Base-by-base conservation (phyloP, 2,888 invertebrate genomes). In the Ceriagrion tenellum region DNA sequence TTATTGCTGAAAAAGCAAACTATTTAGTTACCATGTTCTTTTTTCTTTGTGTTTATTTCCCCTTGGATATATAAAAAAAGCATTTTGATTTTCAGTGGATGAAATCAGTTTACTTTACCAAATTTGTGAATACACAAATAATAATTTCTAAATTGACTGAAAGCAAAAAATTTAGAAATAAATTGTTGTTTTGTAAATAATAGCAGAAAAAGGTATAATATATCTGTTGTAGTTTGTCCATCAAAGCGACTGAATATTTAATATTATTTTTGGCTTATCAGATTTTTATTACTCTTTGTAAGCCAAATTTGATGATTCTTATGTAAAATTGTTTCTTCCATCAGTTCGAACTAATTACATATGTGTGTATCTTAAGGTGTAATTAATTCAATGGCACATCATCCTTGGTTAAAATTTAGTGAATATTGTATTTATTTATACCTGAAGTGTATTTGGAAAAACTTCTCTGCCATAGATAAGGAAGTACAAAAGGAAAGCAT, bases 401-500 rank as follows among this genome's bases (percentile, higher is more conserved):
- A 40, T 91, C 56, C 20, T 59, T 91, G 40, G 20, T 91, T 91
- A 91, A 91, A 91, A 91, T 91, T 91, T 63, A 91, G 91, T 91
- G 40, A 13, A 69, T 91, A 74, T 95, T 74, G 30, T 95, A 95
- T 88, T 95, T 95, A 88, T 81, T 88, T 95, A 40, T 63, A 55
- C 55, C 74, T 69, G 47, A 56, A 47, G 55, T 93, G 63, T 69
- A 63, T 88, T 95, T 95, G 81, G 88, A 59, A 88, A 55, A 88
- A 95, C 35, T 95, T 40, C 55, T 88, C 88, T 56, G 95, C 95
- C 88, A 74, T 95, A 81, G 59, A 55, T 95, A 55, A 95, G 74
- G 88, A 59, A 95, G 95, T 95, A 95, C 95, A 88, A 95, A 95
- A 55, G 81, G 69, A 95, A 95, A 55, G 81, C 88, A 95, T 56